Conservation (phyloP, 37 sponge, comb jelly and placozoan species). For the Oopsacas minuta region DNA sequence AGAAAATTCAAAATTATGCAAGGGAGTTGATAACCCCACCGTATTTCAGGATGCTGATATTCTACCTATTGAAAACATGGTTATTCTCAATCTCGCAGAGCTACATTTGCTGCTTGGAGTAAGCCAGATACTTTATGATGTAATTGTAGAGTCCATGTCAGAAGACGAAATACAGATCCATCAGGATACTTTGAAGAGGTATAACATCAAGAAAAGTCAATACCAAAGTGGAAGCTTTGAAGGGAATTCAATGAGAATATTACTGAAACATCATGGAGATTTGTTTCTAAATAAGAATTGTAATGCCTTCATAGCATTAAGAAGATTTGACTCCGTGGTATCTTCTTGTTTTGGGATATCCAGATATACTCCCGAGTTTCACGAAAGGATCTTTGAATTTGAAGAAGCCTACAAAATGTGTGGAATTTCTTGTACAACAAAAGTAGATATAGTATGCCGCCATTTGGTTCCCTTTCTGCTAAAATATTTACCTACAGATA, state of each 20-base stretch:
- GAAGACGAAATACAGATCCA: not conserved
- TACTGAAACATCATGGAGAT: not conserved
- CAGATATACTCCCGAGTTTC: not conserved
- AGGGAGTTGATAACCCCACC: not conserved
- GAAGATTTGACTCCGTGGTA: not conserved
- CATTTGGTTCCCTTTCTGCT: not conserved
- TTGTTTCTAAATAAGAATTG: not conserved
- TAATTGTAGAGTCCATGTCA: not conserved
- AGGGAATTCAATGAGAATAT: not conserved
- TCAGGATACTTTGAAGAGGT: not conserved
- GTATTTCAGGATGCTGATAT: not conserved
- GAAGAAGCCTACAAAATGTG: not conserved
- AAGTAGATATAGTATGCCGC: not conserved
- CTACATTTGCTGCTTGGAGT: not conserved
- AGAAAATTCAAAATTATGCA: not conserved
- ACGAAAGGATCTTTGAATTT: not conserved
- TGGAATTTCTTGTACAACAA: not conserved
- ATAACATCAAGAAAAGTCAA: not conserved
- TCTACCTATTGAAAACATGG: not conserved
- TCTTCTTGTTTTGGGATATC: not conserved
- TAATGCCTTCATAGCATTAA: not conserved
- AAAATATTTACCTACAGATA: not conserved
- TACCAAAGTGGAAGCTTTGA: not conserved
- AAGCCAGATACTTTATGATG: not conserved
- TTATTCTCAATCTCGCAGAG: not conserved